Conservation (phyloP, 2,113 vertebrate species). For the Campylomormyrus tamandua region DNA sequence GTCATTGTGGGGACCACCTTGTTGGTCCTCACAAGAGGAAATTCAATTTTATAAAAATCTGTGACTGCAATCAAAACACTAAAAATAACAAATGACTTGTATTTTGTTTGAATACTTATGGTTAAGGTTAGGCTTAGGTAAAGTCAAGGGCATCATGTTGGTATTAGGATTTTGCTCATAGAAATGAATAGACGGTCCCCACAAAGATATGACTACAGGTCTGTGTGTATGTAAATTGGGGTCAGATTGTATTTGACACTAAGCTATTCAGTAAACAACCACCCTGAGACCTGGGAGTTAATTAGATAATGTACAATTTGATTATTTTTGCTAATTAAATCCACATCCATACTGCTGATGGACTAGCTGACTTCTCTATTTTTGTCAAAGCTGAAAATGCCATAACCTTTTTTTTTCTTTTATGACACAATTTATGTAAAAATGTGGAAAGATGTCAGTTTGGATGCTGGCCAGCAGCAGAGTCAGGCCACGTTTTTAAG, state of each 20-base stretch:
- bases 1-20: background rate
- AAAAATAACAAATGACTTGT: background rate
- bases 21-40: background rate
- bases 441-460: background rate
- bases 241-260: background rate
- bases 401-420: background rate
- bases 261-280: background rate
- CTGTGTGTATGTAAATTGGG: background rate
- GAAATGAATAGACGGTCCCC: background rate
- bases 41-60: background rate
- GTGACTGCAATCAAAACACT: background rate
- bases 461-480: background rate
- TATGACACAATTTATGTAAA: background rate
- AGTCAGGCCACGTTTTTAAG: background rate
- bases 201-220: background rate
- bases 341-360: background rate
- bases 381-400: background rate
- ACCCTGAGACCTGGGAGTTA: background rate
- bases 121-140: background rate
- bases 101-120: background rate
- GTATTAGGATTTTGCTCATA: background rate
- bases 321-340: background rate
- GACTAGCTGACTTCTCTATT: background rate
- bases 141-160: background rate
- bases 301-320: background rate